Evolutionary conservation across 1,140 invertebrate genomes (phyloP).

Genomic region (Drosophila triauraria): DNA sequence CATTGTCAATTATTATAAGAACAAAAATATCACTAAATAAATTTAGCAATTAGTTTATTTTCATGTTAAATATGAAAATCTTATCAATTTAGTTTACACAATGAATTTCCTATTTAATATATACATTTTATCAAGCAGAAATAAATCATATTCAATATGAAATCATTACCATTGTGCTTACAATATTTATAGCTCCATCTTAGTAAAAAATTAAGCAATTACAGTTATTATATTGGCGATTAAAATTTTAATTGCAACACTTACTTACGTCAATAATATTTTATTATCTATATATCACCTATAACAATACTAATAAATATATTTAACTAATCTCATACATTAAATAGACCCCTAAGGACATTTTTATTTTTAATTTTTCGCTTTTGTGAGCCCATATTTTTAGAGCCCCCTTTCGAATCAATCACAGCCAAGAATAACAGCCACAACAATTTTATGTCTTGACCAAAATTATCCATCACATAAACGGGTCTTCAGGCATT

Average conservation of each 20-base stretch:
- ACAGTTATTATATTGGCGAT: neutral
- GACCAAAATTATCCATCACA: conserved; percentile 47
- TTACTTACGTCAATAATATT: neutral
- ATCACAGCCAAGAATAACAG: conserved; percentile 21
- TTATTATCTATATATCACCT: neutral
- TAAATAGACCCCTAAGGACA: neutral
- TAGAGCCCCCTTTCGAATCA: conserved; percentile 8
- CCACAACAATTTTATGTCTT: conserved; percentile 10
- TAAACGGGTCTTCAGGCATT: conserved; percentile 30
- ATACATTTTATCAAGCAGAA: too few relatives aligned
- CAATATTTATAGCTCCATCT: neutral
- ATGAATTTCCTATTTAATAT: too few relatives aligned
- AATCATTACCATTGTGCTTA: neutral
- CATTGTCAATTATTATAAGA: neutral
- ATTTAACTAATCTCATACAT: neutral
- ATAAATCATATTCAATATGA: too few relatives aligned
- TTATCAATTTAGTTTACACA: too few relatives aligned
- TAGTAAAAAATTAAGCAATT: neutral
- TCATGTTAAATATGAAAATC: neutral
- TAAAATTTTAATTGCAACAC: neutral
- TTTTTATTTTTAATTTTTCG: conserved; percentile 18
- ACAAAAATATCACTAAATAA: too few relatives aligned
- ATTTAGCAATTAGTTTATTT: neutral
- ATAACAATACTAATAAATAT: neutral
- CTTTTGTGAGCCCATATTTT: conserved; percentile 12